A percentile compares a stretch with the other conserved stretches of the same genome.
Conservation (phyloP, 92 coral and sea anemone species). For the Phenganax subtilis region DNA sequence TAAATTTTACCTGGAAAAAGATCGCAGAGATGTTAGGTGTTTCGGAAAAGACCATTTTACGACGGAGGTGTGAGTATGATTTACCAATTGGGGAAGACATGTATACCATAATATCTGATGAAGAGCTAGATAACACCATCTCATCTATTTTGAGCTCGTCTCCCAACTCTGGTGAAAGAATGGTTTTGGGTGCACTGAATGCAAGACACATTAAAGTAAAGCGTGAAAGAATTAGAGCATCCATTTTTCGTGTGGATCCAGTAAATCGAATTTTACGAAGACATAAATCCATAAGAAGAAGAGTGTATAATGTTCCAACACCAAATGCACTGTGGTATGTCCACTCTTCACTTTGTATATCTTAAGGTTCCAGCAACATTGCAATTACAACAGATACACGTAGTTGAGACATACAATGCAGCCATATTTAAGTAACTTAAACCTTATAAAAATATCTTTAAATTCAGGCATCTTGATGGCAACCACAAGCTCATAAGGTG, state of each 20-base stretch:
- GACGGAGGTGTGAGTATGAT: constrained; percentile 37
- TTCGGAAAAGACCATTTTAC: constrained; percentile 49
- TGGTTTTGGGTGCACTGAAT: constrained; percentile 24
- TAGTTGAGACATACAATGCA: no score
- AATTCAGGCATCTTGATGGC: no score
- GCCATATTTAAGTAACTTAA: no score
- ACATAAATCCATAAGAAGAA: constrained; percentile 11
- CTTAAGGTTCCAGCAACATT: no score
- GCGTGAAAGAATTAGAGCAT: constrained; percentile 22
- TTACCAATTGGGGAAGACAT: constrained; percentile 10
- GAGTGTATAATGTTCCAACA: constrained; percentile 28
- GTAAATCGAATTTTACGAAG: constrained; percentile 7
- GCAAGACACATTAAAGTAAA: constrained; percentile 17
- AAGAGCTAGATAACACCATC: neutral
- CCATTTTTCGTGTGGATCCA: constrained; percentile 12
- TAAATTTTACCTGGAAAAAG: constrained; percentile 49
- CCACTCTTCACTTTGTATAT: no score
- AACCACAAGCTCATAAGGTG: no score
- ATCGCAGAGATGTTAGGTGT: constrained; percentile 53
- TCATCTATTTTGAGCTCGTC: constrained; percentile 3
- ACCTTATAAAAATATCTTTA: no score
- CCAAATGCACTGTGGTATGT: constrained; percentile 34
- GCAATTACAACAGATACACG: no score
- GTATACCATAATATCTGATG: neutral
- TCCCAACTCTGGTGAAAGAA: constrained; percentile 25